Evolutionary conservation across 2,797 vertebrate species (phyloP), one percentile per base, ranked within the genome.

Genomic region (Loris lydekkerianus): DNA sequence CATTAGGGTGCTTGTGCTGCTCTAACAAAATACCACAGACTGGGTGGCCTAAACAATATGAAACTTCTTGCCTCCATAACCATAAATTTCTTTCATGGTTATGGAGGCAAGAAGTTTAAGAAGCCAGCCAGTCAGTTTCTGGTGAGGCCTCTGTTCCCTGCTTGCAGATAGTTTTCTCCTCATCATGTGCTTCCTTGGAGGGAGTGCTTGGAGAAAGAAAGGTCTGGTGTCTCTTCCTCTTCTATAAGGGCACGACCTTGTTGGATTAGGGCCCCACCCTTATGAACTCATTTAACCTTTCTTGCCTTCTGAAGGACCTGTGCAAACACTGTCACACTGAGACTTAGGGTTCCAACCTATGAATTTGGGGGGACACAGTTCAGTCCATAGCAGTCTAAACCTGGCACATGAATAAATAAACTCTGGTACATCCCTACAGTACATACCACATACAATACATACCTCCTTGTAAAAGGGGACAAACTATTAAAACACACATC

Each of bases 401-500:
- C 2, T 92, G 31, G 17, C 25, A 15, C 61, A 85, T 49, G 23
- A 67, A 85, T 34, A 43, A 69, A 61, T 10, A 82, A 77, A 90
- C 63, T 23, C 43, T 29, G 20, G n/a, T 70, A 46, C 3, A 43
- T 53, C 8, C 40, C 23, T 29, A 56, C 58, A 21, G 56, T 67
- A 84, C 7, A 34, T n/a, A 67, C 25, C 17, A 78, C 40, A 40
- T 40, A 5, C 40, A 40, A 40, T 40, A 40, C 40, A 40, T 40
- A 40, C 40, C 40, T 5, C 40, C 40, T 40, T 40, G 14, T 56
- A 63, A 65, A 84, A 93, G 73, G 8, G n/a, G n/a, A 53, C 10
- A 43, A 65, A 85, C 34, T 89, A 70, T 3, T 84, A 69, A 95
- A 72, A 72, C n/a, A 67, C 46, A 76, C 76, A 84, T n/a, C 37